These are phyloP conservation scores for Antedon mediterranea DNA, from an alignment of 53 echinoderm and acorn worm species.

Conservation along the genomic window DNA sequence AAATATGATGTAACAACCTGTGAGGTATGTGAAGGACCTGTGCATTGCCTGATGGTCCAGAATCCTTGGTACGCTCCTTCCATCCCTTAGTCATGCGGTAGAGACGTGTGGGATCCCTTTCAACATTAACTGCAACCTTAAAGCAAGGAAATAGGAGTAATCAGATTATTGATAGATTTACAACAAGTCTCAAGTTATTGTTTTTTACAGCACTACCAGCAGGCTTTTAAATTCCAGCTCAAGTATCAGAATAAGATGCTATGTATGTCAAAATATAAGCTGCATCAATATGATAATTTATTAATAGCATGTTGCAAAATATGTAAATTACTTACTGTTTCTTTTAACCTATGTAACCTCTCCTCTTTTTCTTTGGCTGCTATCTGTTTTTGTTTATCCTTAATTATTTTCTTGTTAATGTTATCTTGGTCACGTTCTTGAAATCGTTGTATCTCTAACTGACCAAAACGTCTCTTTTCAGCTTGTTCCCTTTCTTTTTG, in stretches of 20 bases:
- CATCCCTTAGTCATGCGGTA: slow-evolving; percentile 70
- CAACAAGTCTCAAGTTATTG: too few relatives aligned
- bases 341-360: slow-evolving; percentile 66
- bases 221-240: too few relatives aligned
- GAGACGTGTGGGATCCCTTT: slow-evolving; percentile 65
- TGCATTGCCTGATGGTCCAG: slow-evolving; percentile 20
- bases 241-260: too few relatives aligned
- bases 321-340: slow-evolving; percentile 34
- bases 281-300: too few relatives aligned
- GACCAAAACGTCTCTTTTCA: slow-evolving; percentile 40
- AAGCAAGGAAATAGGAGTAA: background rate
- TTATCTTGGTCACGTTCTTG: slow-evolving; percentile 58
- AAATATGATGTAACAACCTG: too few relatives aligned
- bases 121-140: slow-evolving; percentile 70
- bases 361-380: slow-evolving; percentile 47
- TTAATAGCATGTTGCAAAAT: too few relatives aligned
- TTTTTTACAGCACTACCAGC: too few relatives aligned
- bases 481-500: slow-evolving; percentile 24
- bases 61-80: slow-evolving; percentile 77
- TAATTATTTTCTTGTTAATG: slow-evolving; percentile 48
- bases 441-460: slow-evolving; percentile 54
- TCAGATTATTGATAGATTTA: too few relatives aligned
- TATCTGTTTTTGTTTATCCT: slow-evolving; percentile 50
- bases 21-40: slow-evolving; percentile 72
- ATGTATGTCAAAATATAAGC: too few relatives aligned